Evolutionary conservation across 2,888 invertebrate genomes (phyloP), one percentile per base, ranked within the genome.

Genomic region (Mythimna ferrago): DNA sequence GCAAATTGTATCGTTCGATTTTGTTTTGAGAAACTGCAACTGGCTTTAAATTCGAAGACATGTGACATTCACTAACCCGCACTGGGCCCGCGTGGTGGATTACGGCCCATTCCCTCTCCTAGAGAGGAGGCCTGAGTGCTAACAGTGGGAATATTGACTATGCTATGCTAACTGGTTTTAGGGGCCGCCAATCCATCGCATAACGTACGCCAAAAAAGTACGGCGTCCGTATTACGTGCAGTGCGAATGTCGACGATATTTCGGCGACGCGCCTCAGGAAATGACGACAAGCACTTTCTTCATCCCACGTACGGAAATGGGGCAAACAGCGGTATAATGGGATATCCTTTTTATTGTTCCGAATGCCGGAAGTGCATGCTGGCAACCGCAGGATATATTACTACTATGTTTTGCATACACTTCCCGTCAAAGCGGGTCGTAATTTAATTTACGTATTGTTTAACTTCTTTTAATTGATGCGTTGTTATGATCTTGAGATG

Each of bases 331-430:
- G 53, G 32, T 64, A 60, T 82, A 80, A 78, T 78, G 76, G 85
- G 80, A 84, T 80, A 85, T 85, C 85, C 86, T 85, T 76, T 80
- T 82, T 78, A 84, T 85, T 84, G 82, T 84, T 58, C 60, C 48
- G 54, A 71, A 67, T 66, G 62, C 66, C 81, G 85, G 85, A 85
- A 85, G 75, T 78, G 69, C 71, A 71, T 54, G 76, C 66, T 74
- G 70, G 71, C 56, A 38, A 44, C 56, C 76, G 76, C 67, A 77
- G 77, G 80, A 82, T 82, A 80, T 82, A 73, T 71, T 77, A 71
- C 5, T 68, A 79, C 68, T 60, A 63, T 76, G 86, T 82, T 85
- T 85, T 85, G 86, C 85, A 84, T 85, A 69, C 76, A 74, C 68
- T 82, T 85, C 85, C 85, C 56, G 84, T 78, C 84, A 80, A 73